Evolutionary conservation across 2,113 vertebrate species (phyloP).

Genomic region (Xiphorhynchus elegans): DNA sequence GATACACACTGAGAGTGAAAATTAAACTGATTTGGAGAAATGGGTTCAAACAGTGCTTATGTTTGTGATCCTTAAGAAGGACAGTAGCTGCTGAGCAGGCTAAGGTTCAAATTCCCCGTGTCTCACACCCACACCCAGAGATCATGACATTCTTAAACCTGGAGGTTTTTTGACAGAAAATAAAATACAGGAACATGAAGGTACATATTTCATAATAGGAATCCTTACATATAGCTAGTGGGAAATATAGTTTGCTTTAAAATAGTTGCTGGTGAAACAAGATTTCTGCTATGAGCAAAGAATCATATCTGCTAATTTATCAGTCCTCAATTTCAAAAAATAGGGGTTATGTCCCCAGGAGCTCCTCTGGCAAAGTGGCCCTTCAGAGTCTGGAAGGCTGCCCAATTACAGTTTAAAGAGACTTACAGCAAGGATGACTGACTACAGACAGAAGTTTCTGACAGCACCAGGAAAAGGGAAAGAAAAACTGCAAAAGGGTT

Average conservation of each 20-base stretch:
- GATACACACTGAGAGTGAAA: not conserved
- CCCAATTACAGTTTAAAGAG: not conserved
- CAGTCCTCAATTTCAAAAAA: not conserved
- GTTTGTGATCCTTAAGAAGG: not conserved
- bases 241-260: not conserved
- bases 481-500: not conserved
- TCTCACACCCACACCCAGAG: not conserved
- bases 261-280: not conserved
- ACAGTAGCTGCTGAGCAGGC: not conserved
- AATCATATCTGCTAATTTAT: not conserved
- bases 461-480: not conserved
- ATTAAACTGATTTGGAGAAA: not conserved
- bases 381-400: not conserved
- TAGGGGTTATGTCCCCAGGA: not conserved
- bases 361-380: not conserved
- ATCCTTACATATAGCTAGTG: not conserved
- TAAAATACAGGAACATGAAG: not conserved
- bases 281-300: not conserved
- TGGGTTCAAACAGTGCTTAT: not conserved
- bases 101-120: not conserved
- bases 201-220: not conserved
- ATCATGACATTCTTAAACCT: not conserved
- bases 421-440: not conserved
- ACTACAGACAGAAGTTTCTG: not conserved
- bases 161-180: not conserved